phyloP scores from a whole-genome alignment of 2,113 vertebrate genomes.

The Pedionomus torquatus region DNA sequence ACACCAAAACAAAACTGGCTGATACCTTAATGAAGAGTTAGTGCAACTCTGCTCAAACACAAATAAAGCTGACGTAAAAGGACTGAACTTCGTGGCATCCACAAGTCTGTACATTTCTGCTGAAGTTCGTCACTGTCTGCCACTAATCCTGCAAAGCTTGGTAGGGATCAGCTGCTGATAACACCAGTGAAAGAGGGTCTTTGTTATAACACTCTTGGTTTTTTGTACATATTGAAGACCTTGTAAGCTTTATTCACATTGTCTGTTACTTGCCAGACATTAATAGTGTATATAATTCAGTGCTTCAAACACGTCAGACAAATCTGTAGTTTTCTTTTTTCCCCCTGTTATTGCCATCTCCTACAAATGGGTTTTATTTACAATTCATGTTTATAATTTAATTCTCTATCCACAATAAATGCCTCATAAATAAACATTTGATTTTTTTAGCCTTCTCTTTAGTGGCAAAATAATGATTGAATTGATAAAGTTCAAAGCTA shows the following conservation, averaged over 20 bases:
- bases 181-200: constrained; percentile 24
- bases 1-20: background rate
- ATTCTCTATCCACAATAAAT: background rate
- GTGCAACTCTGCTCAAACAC: background rate
- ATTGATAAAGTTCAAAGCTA: constrained; percentile 44
- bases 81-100: background rate
- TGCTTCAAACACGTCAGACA: background rate
- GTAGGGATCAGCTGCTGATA: constrained; percentile 48
- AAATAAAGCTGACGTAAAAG: background rate
- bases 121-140: constrained; percentile 50
- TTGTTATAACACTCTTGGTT: background rate
- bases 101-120: constrained; percentile 32
- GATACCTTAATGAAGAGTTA: background rate
- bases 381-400: background rate
- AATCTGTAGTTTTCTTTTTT: background rate
- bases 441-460: background rate
- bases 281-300: background rate
- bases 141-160: constrained; percentile 40
- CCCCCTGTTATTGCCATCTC: background rate
- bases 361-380: background rate
- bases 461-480: background rate
- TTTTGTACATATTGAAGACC: constrained; percentile 24
- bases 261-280: constrained; percentile 24
- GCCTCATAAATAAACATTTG: background rate
- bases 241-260: background rate